These are phyloP conservation scores for Rapana venosa DNA, from an alignment of 2,888 invertebrate genomes.

Conservation along the genomic window DNA sequence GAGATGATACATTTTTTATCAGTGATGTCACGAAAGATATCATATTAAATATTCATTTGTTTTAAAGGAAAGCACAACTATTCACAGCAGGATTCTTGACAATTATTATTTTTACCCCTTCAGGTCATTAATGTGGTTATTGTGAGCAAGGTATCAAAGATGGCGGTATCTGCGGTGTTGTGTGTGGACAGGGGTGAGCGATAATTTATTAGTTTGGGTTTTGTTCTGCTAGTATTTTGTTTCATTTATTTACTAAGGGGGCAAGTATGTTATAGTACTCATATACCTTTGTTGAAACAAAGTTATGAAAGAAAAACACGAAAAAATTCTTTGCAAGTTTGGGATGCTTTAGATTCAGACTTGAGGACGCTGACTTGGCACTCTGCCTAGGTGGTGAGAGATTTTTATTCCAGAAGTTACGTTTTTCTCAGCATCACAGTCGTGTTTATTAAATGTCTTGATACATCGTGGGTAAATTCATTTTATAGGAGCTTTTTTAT, in stretches of 20 bases:
- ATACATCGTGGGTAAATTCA: neutral
- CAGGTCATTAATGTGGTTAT: conserved; percentile 27
- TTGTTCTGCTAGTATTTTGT: neutral
- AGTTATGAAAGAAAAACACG: neutral
- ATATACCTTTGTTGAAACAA: neutral
- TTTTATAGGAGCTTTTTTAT: too few relatives aligned
- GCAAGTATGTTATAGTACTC: neutral
- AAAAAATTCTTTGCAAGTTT: conserved; percentile 34
- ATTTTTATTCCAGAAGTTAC: conserved; percentile 34
- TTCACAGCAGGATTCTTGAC: neutral
- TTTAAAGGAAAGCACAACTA: neutral
- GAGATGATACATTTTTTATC: neutral
- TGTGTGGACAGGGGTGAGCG: conserved; percentile 71
- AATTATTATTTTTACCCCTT: neutral
- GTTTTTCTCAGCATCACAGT: neutral
- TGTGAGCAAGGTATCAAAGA: conserved; percentile 58
- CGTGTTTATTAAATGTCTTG: neutral
- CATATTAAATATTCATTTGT: neutral
- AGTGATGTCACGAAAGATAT: neutral
- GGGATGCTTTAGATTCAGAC: conserved; percentile 33
- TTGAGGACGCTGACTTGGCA: conserved; percentile 44
- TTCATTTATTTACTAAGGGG: neutral
- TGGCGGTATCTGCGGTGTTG: conserved; percentile 77
- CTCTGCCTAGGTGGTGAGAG: conserved; percentile 27
- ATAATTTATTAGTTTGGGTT: neutral